phyloP scores from a whole-genome alignment of 1,140 invertebrate genomes.

The Steinernema khuongi region DNA sequence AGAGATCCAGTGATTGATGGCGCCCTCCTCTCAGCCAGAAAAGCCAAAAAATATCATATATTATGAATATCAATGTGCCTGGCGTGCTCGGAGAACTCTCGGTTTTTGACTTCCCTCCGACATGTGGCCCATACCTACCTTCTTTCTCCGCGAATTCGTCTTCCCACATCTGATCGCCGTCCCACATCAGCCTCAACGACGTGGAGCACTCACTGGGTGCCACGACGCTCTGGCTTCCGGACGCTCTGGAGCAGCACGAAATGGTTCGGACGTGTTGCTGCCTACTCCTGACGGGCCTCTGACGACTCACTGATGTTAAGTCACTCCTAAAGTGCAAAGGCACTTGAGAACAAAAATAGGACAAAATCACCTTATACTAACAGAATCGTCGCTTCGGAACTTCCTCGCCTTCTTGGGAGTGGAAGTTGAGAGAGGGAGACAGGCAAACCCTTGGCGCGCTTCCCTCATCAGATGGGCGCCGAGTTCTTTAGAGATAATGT shows the following conservation, averaged over 20 bases:
- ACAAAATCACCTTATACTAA: not conserved
- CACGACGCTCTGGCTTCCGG: constrained; percentile 4
- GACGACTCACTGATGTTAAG: not conserved
- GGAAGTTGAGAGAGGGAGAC: not conserved
- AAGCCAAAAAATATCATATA: too few relatives aligned
- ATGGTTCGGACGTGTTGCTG: not conserved
- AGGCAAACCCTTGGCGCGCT: constrained; percentile 2
- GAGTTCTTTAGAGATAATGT: not conserved
- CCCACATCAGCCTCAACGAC: not conserved
- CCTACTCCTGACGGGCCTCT: not conserved
- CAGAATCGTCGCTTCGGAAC: not conserved
- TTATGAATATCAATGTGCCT: too few relatives aligned
- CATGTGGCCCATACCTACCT: too few relatives aligned
- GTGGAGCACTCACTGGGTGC: not conserved
- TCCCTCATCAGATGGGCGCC: not conserved
- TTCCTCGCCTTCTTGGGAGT: not conserved
- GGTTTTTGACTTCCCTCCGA: too few relatives aligned
- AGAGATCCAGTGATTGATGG: too few relatives aligned
- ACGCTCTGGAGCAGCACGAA: not conserved
- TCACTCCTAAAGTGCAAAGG: not conserved
- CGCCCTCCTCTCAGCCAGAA: too few relatives aligned
- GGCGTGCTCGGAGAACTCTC: too few relatives aligned
- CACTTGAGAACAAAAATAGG: not conserved
- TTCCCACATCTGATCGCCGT: constrained; percentile 8
- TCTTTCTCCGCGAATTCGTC: not conserved